Conservation (phyloP, 2,797 vertebrate genomes). For the Pogoniulus pusillus region DNA sequence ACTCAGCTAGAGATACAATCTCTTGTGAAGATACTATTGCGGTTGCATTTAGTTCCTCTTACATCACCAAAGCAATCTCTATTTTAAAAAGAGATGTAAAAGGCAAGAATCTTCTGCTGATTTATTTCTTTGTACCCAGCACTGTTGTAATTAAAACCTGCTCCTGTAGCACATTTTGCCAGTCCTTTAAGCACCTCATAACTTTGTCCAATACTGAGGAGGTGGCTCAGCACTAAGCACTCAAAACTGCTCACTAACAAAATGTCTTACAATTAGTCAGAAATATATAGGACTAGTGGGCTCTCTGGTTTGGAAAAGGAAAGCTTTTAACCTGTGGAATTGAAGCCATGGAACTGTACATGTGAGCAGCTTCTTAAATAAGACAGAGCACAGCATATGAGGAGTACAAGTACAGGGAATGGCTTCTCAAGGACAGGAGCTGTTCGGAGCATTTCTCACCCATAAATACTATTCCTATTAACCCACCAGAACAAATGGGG, state of each 20-base stretch:
- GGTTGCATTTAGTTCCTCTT: not conserved
- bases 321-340: not conserved
- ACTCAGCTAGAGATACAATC: not conserved
- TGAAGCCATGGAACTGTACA: not conserved
- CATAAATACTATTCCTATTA: conserved; percentile 42
- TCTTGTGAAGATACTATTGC: not conserved
- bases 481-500: conserved; percentile 2
- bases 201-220: not conserved
- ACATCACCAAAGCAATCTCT: not conserved
- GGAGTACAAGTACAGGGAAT: not conserved
- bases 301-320: not conserved
- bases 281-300: not conserved
- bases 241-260: not conserved
- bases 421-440: conserved; percentile 46
- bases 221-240: not conserved
- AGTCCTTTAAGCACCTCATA: not conserved
- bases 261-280: not conserved
- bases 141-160: not conserved
- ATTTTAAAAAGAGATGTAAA: not conserved
- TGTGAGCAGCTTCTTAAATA: conserved; percentile 10
- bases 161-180: not conserved
- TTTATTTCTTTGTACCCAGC: not conserved
- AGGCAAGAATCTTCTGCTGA: not conserved
- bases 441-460: not conserved
- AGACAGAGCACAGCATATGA: not conserved